These are phyloP conservation scores for Eueides isabella DNA, from an alignment of 1,140 invertebrate genomes.

Conservation along the genomic window DNA sequence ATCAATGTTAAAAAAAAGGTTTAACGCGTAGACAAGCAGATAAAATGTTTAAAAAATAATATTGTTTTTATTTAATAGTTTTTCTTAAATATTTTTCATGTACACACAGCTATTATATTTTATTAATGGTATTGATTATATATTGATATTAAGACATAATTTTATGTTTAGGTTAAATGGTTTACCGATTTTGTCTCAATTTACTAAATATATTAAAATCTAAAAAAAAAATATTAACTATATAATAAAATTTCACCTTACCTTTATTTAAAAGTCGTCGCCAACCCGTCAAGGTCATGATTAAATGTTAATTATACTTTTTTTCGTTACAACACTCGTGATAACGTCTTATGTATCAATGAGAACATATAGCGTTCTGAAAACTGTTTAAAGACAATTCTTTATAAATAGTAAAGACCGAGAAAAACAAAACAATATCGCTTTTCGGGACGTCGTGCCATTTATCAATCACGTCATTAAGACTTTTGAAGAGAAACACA, in stretches of 20 bases:
- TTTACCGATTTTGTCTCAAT: no score
- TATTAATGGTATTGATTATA: no score
- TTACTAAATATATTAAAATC: no score
- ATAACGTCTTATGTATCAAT: neutral
- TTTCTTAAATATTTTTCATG: no score
- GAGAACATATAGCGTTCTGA: neutral
- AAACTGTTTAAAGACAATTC: neutral
- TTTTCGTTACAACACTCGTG: neutral
- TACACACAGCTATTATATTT: no score
- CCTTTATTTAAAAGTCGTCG: slow-evolving; percentile 57
- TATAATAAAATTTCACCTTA: slow-evolving; percentile 32
- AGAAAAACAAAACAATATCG: neutral
- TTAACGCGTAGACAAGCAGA: no score
- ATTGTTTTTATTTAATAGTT: no score
- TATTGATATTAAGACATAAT: no score
- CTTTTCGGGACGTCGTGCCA: neutral
- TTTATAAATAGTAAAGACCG: neutral
- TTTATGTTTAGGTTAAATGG: no score
- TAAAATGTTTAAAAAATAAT: no score
- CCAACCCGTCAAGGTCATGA: slow-evolving; percentile 63
- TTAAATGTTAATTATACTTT: neutral
- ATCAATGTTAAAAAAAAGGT: no score
- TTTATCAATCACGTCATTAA: neutral
- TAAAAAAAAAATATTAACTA: no score
- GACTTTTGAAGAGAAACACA: slow-evolving; percentile 10